These are phyloP conservation scores for Turritopsis rubra DNA, from an alignment of 30 jellyfish, hydroid and myxozoan genomes.

Conservation along the genomic window DNA sequence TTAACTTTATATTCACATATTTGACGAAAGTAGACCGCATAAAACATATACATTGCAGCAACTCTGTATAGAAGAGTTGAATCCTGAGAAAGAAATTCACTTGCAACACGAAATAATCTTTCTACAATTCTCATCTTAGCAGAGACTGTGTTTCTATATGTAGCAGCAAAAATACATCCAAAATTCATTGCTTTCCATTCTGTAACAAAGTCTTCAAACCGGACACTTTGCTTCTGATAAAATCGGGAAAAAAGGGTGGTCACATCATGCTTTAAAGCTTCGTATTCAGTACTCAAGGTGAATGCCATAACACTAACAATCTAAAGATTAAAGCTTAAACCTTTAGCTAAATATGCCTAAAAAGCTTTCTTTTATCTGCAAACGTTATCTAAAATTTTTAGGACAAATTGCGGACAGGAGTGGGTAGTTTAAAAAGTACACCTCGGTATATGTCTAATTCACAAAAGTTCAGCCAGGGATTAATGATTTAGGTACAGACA, in stretches of 20 bases:
- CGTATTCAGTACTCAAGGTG: constrained; percentile 28
- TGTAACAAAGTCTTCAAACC: constrained; percentile 33
- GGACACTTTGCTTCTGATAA: constrained; percentile 37
- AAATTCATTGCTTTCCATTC: constrained; percentile 33
- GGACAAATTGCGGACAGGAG: no score
- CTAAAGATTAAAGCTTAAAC: no score
- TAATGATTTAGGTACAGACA: no score
- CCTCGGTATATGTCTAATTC: no score
- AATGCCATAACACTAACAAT: constrained; percentile 25
- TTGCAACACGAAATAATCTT: constrained; percentile 33
- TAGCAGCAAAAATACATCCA: constrained; percentile 14
- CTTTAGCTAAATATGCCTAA: no score
- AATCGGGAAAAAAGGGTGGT: constrained; percentile 24
- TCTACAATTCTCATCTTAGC: constrained; percentile 36
- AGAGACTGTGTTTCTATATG: constrained; percentile 18
- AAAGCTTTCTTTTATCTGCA: no score
- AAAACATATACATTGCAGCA: constrained; percentile 32
- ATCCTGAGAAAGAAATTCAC: constrained; percentile 35
- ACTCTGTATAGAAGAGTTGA: constrained; percentile 36
- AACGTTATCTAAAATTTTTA: no score
- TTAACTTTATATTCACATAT: constrained; percentile 17
- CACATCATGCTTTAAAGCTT: constrained; percentile 35
- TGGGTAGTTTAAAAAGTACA: no score
- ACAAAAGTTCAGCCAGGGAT: no score
- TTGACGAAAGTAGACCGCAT: constrained; percentile 33